Evolutionary conservation across 2,113 vertebrate genomes (phyloP), one percentile per base, ranked within the genome.

Genomic region (Sakesphorus luctuosus): DNA sequence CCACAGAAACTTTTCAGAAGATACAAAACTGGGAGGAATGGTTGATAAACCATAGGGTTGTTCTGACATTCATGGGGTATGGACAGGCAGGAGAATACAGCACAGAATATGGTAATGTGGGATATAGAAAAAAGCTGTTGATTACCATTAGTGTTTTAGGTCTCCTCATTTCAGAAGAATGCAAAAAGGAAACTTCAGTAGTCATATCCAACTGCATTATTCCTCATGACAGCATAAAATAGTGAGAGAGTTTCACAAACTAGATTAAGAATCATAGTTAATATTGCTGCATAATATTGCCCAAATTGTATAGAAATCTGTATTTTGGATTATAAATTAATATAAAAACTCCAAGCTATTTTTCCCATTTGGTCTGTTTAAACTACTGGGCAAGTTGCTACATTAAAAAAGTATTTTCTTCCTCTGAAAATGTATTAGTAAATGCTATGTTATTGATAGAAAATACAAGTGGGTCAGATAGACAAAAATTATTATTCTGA

Each of bases 401-500:
- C 49, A 73, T 61, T 86, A 90, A 94, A 84, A 94, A 78, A 94
- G 29, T 33, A 93, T 90, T 94, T 78, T 36, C 71, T 94, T 88
- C 77, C 47, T 93, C 84, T 94, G 58, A 59, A 94, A 56, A 50
- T 87, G 47, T 81, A 93, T 79, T 84, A 94, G 87, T 93, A 89
- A 95, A 66, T 86, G 55, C 40, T 69, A 35, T 58, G 23, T 76
- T 92, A 58, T 91, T 96, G 77, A 49, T 84, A 94, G 82, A 92
- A 93, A 96, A 95, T 91, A 56, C 62, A 96, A 95, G 56, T 73
- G 77, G 59, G 96, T 96, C 62, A 94, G 59, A 79, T 58, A 84
- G 94, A 62, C 38, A 84, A 92, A 88, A 68, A 94, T 78, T 83
- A 92, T 95, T 97, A 97, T 94, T 95, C 92, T 95, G 62, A 96